Conservation (phyloP, 1,140 invertebrate genomes). For the Aphis craccivora region DNA sequence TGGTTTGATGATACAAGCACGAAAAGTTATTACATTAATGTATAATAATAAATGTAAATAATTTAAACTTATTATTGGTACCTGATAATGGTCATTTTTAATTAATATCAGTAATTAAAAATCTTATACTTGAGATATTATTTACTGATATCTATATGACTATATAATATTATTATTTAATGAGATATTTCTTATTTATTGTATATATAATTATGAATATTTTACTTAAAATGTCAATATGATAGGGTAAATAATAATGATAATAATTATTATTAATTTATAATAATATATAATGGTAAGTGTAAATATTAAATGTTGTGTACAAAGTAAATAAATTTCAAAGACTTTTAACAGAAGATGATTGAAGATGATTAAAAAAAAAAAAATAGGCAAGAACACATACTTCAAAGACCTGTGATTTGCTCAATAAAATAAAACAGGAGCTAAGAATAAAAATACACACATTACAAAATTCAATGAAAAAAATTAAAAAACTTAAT, state of each 20-base stretch:
- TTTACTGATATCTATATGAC: not conserved
- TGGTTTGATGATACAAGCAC: not conserved
- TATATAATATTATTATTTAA: too few relatives aligned
- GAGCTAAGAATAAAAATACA: not conserved
- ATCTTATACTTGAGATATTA: not conserved
- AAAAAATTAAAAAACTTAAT: not conserved
- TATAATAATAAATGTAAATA: not conserved
- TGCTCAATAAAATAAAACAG: not conserved
- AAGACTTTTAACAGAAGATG: not conserved
- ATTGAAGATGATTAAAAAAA: too few relatives aligned
- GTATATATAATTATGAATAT: not conserved
- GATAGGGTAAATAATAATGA: not conserved
- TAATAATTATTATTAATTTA: not conserved
- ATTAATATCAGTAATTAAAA: not conserved
- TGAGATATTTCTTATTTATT: not conserved
- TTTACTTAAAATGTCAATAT: not conserved
- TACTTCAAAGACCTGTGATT: not conserved
- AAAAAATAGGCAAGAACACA: not conserved
- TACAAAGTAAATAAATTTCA: not conserved
- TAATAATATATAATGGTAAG: not conserved
- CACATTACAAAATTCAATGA: not conserved
- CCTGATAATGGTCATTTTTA: not conserved
- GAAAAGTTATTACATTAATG: not conserved
- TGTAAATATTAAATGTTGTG: not conserved
- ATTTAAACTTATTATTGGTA: not conserved